Evolutionary conservation across 2,888 invertebrate species (phyloP), one percentile per base, ranked within the genome.

Genomic region (Lasioglossum malachurum): DNA sequence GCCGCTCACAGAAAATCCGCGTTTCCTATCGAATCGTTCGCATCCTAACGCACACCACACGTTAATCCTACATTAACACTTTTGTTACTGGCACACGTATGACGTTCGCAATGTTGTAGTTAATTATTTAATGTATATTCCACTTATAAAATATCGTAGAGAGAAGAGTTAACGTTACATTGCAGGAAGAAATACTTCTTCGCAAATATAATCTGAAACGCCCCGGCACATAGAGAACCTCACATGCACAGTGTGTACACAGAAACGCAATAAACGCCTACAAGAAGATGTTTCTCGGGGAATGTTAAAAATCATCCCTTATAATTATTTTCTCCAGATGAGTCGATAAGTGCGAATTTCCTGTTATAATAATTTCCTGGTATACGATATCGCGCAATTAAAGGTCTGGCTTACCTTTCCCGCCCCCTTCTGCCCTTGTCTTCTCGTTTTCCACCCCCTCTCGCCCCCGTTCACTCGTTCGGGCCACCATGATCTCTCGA

Each of bases 1-100:
- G 27, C 71, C 75, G 75, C 80, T 91, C 83, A 78, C 74, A 44
- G 72, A 86, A 91, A 90, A 87, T 85, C 72, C 74, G 60, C 67
- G n/a, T 60, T 79, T 60, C 78, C 75, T 81, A 78, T 81, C 27
- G 31, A 53, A 53, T 53, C 53, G 53, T 3, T 53, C 53, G 23
- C 53, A n/a, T n/a, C 23, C 10, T n/a, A 53, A n/a, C n/a, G 3
- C 8, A 23, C 53, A 2, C 23, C 53, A 10, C 10, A 8, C 8
- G 23, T 8, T 8, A 49, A 2, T 49, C 23, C 2, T 7, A 49
- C 49, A 23, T 49, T 46, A 46, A 19, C 46, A 1, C 16, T 4
- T 46, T 5, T 16, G 5, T 5, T 46, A 46, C 5, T 16, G 5
- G 1, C 16, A 16, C 16, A 5, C 14, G 46, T 46, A 16, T 19